Conservation (phyloP, 2,797 vertebrate genomes). For the Enteromius anoplus region DNA sequence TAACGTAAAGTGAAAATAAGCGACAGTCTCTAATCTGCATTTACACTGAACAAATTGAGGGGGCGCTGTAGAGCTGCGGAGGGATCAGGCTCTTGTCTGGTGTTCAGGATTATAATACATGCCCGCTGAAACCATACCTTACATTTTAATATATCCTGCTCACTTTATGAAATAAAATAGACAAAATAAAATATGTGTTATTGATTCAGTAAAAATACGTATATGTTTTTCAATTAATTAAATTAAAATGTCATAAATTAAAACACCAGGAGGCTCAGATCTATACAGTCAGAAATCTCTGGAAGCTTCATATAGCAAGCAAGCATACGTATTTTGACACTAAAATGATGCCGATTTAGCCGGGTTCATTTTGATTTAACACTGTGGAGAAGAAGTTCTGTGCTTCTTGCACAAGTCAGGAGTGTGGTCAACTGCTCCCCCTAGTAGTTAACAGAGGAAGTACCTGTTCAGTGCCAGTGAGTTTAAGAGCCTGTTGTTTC, state of each 20-base stretch:
- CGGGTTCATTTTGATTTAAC: not conserved
- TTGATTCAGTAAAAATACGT: not conserved
- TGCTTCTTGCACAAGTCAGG: not conserved
- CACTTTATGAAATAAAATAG: not conserved
- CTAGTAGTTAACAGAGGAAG: constrained; percentile 56
- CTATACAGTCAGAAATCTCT: not conserved
- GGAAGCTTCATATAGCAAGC: not conserved
- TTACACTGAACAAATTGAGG: no score
- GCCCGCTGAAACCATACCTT: not conserved
- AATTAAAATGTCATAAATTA: not conserved
- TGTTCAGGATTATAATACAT: not conserved
- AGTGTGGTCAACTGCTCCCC: constrained; percentile 58
- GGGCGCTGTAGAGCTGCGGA: not conserved
- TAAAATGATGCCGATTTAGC: not conserved
- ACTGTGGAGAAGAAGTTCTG: not conserved
- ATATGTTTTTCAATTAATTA: not conserved
- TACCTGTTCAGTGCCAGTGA: not conserved
- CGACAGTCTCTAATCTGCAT: not conserved
- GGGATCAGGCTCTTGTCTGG: not conserved
- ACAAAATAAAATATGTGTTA: no score
- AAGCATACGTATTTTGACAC: not conserved
- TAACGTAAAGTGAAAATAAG: not conserved
- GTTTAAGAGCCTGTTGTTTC: not conserved
- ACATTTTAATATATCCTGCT: not conserved
- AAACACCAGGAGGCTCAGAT: not conserved